These are phyloP conservation scores for Ptychadena robeensis DNA, from an alignment of 2,797 vertebrate species.

Conservation along the genomic window DNA sequence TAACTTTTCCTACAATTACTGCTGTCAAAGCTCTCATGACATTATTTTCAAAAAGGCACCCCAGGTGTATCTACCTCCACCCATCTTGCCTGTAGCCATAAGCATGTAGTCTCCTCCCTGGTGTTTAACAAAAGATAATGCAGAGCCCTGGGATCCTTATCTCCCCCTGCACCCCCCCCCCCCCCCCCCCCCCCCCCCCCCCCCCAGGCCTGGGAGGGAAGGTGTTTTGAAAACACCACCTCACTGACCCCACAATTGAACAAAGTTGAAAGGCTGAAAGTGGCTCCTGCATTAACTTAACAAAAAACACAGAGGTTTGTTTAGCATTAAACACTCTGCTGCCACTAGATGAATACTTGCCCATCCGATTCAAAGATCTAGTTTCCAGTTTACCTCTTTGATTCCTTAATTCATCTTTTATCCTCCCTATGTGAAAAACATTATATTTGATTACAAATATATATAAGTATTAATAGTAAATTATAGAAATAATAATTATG, in stretches of 20 bases:
- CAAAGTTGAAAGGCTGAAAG: constrained; percentile 35
- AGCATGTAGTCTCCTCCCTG: constrained; percentile 30
- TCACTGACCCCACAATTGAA: constrained; percentile 43
- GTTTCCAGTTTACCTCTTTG: constrained; percentile 3
- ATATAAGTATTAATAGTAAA: background rate
- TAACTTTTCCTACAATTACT: constrained; percentile 7
- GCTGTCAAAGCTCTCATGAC: constrained; percentile 16
- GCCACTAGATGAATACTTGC: background rate
- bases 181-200: no score
- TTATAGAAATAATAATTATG: no score
- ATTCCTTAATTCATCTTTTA: background rate
- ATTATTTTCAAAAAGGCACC: constrained; percentile 21
- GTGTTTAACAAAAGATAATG: constrained; percentile 50
- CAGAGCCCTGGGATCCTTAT: constrained; percentile 23
- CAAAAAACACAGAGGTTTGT: constrained; percentile 34
- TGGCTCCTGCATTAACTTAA: constrained; percentile 55
- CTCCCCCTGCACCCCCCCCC: no score
- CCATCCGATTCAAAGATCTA: constrained; percentile 5
- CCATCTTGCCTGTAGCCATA: constrained; percentile 36
- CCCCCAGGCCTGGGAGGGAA: constrained; percentile 47
- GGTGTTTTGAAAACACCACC: constrained; percentile 52
- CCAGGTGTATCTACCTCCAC: constrained; percentile 48
- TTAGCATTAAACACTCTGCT: background rate
- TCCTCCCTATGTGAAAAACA: background rate
- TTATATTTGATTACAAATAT: background rate